Evolutionary conservation across 1,140 invertebrate species (phyloP).

Genomic region (Leptopilina clavipes): DNA sequence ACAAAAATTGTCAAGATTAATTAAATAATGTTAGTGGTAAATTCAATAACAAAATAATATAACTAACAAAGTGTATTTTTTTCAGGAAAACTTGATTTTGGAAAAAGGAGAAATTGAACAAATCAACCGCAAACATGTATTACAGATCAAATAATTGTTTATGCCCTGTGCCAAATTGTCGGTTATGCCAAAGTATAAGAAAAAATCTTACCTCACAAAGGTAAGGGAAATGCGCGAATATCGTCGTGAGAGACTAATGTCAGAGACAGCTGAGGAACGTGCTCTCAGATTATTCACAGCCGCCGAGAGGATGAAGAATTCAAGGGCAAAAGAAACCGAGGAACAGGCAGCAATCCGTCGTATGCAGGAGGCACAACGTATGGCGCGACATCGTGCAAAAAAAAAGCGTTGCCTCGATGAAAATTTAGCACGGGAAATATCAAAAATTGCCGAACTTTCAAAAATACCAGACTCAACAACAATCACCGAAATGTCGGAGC

Average conservation of each 20-base stretch:
- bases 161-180: conserved; percentile 17
- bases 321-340: conserved; percentile 69
- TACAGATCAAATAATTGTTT: conserved; percentile 38
- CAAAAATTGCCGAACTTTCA: conserved; percentile 71
- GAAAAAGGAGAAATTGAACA: no score
- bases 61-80: neutral
- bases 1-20: no score
- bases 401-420: conserved; percentile 73
- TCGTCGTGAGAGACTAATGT: conserved; percentile 61
- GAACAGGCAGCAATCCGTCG: conserved; percentile 71
- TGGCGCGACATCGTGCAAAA: conserved; percentile 72
- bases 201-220: conserved; percentile 55
- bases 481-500: conserved; percentile 72
- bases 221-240: conserved; percentile 61
- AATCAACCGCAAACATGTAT: neutral
- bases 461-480: conserved; percentile 71
- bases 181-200: conserved; percentile 50
- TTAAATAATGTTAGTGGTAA: no score
- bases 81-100: neutral
- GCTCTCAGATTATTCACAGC: conserved; percentile 65
- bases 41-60: no score
- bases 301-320: conserved; percentile 72
- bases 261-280: conserved; percentile 68
- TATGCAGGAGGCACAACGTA: conserved; percentile 73
- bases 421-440: conserved; percentile 71